Base-by-base conservation (phyloP, 2,888 invertebrate species). In the Keiferia lycopersicella region DNA sequence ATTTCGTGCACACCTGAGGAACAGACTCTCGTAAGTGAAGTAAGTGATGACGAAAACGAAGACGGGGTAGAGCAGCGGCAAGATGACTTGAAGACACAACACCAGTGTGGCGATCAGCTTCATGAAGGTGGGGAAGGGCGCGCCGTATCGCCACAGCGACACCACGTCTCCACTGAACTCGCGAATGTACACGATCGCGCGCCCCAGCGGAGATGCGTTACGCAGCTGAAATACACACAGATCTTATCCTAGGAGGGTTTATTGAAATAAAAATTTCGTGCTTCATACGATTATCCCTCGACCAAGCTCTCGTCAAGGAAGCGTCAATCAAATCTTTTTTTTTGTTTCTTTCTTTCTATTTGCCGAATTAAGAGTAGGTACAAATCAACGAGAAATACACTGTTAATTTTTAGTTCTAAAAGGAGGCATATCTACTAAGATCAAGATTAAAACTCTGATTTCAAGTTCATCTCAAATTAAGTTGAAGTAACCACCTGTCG, bases 71-170 rank as follows among this genome's bases (percentile, higher is more conserved):
- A 88, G 70, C 10, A 92, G 77, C 0, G 92, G 92, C 75, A 92
- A 71, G 20, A 87, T 61, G 30, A 83, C 82, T 7, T 91, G 68
- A 48, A 90, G 75, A 66, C 86, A 86, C 12, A 92, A 79, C n/a
- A 88, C 64, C 48, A 90, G 67, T 7, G 91, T 85, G 67, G 84
- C 88, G 62, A 91, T 83, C 48, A 91, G 80, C 67, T 92, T 92
- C 63, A 92, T 83, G 74, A 92, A 88, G 41, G 92, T 91, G 14
- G 92, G 92, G 75, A 92, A 91, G 0, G 91, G 88, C 12, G 91
- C 88, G 18, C 91, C 90, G 68, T 91, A 87, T 58, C 81, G 84
- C 92, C 92, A 92, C 45, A 92, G 74, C 0, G 87, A 73, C 58
- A 74, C 75, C 7, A 92, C 81, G 69, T 92, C 92, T 45, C 77